phyloP scores from a whole-genome alignment of 2,797 vertebrate species.

The Nyctalus aviator region DNA sequence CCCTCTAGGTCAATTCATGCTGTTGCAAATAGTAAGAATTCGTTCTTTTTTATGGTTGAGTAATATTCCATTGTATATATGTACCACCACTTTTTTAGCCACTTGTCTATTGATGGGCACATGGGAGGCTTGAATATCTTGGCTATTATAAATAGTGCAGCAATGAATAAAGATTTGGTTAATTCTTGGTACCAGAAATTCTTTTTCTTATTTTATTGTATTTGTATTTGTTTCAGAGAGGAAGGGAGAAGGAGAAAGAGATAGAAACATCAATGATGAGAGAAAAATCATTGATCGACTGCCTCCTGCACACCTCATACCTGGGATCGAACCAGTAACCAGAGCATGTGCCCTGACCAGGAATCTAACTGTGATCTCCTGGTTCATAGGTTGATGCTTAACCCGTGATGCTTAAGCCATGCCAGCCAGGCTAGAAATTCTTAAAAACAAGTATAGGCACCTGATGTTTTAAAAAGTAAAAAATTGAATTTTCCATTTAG shows the following conservation, averaged over 20 bases:
- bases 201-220: neutral
- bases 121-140: neutral
- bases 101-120: neutral
- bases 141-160: neutral
- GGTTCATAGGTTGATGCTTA: neutral
- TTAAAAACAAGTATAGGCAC: no score
- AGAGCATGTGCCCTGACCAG: neutral
- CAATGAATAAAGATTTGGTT: neutral
- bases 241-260: neutral
- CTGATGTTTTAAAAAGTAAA: no score
- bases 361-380: neutral
- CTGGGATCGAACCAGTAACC: neutral
- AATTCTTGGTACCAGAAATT: no score
- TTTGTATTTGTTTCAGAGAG: neutral
- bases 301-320: neutral
- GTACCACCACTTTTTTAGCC: neutral
- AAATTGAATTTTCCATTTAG: neutral
- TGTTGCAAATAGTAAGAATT: neutral
- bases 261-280: neutral
- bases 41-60: neutral
- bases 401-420: neutral
- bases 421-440: no score
- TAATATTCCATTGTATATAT: neutral
- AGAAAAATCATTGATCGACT: neutral
- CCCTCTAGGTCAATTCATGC: neutral